Conservation (phyloP, 2,113 vertebrate species). For the Carassius carassius region DNA sequence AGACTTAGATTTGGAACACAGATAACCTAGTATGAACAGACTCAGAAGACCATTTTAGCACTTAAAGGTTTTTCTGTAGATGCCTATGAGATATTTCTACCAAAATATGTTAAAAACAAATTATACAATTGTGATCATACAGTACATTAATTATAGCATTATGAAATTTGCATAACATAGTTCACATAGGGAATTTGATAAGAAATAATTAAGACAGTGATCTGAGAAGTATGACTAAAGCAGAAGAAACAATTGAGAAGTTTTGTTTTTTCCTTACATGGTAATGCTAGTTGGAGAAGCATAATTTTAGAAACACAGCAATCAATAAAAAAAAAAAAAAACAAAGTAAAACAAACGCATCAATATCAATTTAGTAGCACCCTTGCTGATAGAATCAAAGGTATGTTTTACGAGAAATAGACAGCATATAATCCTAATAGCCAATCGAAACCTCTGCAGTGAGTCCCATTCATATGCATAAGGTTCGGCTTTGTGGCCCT, state of each 20-base stretch:
- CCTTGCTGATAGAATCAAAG: background rate
- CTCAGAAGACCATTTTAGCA: background rate
- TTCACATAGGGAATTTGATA: background rate
- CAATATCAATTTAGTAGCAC: slow-evolving; percentile 19
- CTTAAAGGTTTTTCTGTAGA: background rate
- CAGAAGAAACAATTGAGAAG: background rate
- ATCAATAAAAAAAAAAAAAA: slow-evolving; percentile 1
- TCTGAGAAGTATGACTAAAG: background rate
- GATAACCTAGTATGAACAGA: slow-evolving; percentile 21
- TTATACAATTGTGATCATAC: background rate
- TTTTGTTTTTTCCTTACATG: background rate
- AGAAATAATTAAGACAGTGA: background rate
- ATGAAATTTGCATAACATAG: background rate
- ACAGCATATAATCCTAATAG: slow-evolving; percentile 26
- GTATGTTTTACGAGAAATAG: background rate
- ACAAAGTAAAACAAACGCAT: background rate
- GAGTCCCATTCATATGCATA: background rate
- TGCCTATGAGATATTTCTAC: background rate
- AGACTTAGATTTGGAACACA: slow-evolving; percentile 39
- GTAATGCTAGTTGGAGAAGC: slow-evolving; percentile 3
- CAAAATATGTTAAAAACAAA: background rate
- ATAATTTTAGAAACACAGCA: slow-evolving; percentile 24
- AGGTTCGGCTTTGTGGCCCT: background rate
- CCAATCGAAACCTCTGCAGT: slow-evolving; percentile 21
- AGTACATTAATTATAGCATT: background rate